A percentile compares a stretch with the other conserved stretches of the same genome.
Evolutionary conservation across 2,113 vertebrate species (phyloP).

Genomic region (Agapornis roseicollis): DNA sequence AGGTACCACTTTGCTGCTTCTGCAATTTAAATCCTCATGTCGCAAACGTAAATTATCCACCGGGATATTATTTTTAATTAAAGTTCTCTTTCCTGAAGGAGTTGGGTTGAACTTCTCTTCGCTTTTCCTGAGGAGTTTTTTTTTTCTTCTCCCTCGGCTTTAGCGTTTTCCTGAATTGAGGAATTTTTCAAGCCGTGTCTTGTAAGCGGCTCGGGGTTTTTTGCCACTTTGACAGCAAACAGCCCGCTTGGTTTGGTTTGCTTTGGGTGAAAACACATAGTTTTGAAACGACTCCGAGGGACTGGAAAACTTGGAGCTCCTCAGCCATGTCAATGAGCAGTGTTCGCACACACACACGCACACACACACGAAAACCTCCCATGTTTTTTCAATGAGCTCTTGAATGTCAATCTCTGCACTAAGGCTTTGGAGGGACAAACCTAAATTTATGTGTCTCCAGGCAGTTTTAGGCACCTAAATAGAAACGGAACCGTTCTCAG

Average conservation of each 20-base stretch:
- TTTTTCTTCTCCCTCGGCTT: not conserved
- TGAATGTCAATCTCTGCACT: not conserved
- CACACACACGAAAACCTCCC: not conserved
- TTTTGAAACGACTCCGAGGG: constrained; percentile 2
- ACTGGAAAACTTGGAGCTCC: constrained; percentile 6
- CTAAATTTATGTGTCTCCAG: not conserved
- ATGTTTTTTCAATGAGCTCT: constrained; percentile 23
- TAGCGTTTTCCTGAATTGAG: constrained; percentile 12
- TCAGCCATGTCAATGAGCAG: not conserved
- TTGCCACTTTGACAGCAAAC: constrained; percentile 50
- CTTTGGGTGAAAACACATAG: not conserved
- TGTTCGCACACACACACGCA: not conserved
- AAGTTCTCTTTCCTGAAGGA: constrained; percentile 43
- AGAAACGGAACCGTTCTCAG: not conserved
- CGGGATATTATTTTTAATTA: constrained; percentile 64
- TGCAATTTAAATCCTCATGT: constrained; percentile 25
- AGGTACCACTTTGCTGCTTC: constrained; percentile 34
- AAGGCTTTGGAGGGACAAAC: not conserved
- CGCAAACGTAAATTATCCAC: constrained; percentile 43
- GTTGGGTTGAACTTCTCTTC: not conserved
- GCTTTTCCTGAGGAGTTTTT: constrained; percentile 21
- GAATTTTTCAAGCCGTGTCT: not conserved
- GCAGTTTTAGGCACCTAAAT: not conserved
- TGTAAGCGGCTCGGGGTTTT: not conserved
- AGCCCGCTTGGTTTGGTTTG: constrained; percentile 52